Percentiles rank a stretch among this genome's conserved stretches.
phyloP scores from a whole-genome alignment of 2,797 vertebrate genomes.

The Anguilla marmorata region DNA sequence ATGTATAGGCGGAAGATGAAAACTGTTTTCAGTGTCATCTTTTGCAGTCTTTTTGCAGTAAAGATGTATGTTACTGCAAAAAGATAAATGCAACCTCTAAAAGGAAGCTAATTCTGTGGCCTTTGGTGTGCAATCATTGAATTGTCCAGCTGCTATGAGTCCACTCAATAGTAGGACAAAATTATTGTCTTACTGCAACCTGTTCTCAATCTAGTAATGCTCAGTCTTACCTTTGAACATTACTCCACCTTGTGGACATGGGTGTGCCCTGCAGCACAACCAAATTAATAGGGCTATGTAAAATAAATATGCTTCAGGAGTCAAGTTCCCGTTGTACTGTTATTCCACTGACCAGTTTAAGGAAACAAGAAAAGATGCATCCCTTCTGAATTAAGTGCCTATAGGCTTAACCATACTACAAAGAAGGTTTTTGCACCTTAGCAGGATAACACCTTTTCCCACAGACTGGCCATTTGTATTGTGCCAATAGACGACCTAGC shows the following conservation, averaged over 20 bases:
- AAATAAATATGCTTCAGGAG: background rate
- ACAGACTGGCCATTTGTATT: background rate
- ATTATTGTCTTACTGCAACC: background rate
- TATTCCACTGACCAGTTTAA: background rate
- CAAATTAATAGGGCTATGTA: background rate
- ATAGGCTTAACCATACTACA: background rate
- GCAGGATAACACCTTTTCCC: background rate
- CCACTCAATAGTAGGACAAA: background rate
- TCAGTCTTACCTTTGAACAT: background rate
- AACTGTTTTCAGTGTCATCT: background rate
- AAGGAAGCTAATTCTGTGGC: background rate
- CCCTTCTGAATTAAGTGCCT: background rate
- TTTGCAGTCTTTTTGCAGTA: background rate
- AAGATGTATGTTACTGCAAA: background rate
- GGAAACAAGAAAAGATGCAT: background rate
- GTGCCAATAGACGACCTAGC: background rate
- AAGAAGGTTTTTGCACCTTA: background rate
- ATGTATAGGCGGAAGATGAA: background rate
- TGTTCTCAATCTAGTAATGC: background rate
- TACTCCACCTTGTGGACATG: background rate
- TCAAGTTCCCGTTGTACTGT: background rate
- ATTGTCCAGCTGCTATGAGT: background rate
- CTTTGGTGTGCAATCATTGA: background rate
- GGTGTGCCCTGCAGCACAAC: background rate
- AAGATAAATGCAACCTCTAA: background rate